Conservation (phyloP, 2,113 vertebrate genomes). For the Pungitius pungitius region DNA sequence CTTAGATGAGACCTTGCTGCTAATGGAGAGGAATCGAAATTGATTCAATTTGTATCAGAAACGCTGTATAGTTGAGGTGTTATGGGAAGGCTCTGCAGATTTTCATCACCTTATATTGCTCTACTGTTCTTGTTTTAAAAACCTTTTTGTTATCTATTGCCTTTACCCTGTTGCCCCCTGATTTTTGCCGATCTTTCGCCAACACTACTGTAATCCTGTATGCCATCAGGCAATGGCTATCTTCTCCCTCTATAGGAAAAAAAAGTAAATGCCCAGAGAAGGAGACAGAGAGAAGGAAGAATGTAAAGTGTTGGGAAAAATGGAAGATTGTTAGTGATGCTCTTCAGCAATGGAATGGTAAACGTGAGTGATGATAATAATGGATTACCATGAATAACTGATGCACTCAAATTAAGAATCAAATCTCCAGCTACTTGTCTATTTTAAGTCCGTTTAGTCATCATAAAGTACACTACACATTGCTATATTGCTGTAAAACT, state of each 20-base stretch:
- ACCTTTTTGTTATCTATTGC: conserved; percentile 1
- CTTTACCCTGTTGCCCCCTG: background rate
- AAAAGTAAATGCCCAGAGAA: background rate
- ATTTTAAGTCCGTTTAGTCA: background rate
- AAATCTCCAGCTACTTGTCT: background rate
- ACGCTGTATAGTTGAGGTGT: background rate
- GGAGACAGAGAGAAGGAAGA: background rate
- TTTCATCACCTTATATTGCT: background rate
- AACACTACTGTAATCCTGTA: conserved; percentile 15
- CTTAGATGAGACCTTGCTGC: conserved; percentile 46
- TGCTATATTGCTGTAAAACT: background rate
- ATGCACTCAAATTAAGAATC: background rate
- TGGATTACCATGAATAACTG: background rate
- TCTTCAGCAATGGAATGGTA: conserved; percentile 4
- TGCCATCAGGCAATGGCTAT: conserved; percentile 32
- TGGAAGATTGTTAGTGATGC: conserved; percentile 16
- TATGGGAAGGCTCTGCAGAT: background rate
- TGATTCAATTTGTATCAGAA: conserved; percentile 41
- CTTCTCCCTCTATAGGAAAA: no score
- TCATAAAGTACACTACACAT: background rate
- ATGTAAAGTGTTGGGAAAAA: background rate
- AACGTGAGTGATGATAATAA: background rate
- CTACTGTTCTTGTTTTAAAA: background rate
- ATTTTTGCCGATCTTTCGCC: conserved; percentile 26
- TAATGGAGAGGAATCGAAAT: conserved; percentile 62